phyloP scores from a whole-genome alignment of 2,113 vertebrate genomes.

The Chloropsis cyanopogon region DNA sequence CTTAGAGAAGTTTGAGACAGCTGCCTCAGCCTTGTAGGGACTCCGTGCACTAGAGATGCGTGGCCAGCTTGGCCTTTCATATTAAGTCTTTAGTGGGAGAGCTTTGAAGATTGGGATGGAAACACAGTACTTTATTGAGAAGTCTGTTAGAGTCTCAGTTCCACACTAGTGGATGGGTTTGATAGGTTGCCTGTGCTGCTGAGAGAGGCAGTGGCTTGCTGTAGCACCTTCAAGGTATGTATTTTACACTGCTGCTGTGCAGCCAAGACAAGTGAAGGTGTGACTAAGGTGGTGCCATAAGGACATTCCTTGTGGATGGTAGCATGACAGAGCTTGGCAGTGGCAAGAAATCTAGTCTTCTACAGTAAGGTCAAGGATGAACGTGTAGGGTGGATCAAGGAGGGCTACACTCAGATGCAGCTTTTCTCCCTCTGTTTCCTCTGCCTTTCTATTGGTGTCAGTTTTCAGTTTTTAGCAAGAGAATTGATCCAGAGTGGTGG shows the following conservation, averaged over 20 bases:
- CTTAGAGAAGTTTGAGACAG: not conserved
- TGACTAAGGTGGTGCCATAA: not conserved
- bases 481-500: not conserved
- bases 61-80: not conserved
- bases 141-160: not conserved
- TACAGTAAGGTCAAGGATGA: not conserved
- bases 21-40: not conserved
- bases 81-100: not conserved
- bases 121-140: not conserved
- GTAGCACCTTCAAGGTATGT: not conserved
- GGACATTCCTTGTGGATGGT: not conserved
- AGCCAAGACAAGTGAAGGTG: not conserved
- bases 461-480: not conserved
- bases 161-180: not conserved
- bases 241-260: not conserved
- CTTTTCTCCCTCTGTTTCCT: not conserved
- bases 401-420: not conserved
- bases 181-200: not conserved
- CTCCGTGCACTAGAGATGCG: not conserved
- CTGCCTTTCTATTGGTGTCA: not conserved
- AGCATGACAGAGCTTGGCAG: not conserved
- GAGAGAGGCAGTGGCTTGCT: not conserved
- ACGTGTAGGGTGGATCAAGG: fast-evolving
- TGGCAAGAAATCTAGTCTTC: not conserved
- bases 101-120: not conserved